A percentile compares a stretch with the other conserved stretches of the same genome.
phyloP scores from a whole-genome alignment of 2,888 invertebrate species.

The Pristionchus japonicus region DNA sequence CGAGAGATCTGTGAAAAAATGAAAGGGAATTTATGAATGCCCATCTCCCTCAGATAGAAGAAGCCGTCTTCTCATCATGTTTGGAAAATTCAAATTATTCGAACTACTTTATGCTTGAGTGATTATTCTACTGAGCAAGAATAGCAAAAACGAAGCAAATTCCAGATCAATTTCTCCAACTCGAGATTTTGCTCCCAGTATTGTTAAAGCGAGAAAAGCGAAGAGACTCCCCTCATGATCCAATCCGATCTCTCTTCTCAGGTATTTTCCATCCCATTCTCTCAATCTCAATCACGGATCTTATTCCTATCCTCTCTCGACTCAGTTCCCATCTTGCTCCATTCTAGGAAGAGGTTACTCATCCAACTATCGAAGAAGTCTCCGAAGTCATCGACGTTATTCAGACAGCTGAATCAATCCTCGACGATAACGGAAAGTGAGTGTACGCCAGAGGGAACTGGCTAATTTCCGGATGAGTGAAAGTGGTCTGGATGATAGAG shows the following conservation, averaged over 20 bases:
- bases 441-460: background rate
- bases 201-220: background rate
- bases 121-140: too few relatives aligned
- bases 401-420: background rate
- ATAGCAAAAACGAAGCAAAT: too few relatives aligned
- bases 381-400: background rate
- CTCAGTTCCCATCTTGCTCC: background rate
- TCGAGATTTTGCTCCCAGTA: background rate
- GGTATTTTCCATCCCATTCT: background rate
- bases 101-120: too few relatives aligned
- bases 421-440: constrained; percentile 41
- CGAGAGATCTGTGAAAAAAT: background rate
- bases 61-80: too few relatives aligned
- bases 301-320: background rate
- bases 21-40: too few relatives aligned
- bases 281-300: constrained; percentile 12
- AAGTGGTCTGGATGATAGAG: background rate
- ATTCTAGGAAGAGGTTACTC: background rate
- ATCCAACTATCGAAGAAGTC: background rate
- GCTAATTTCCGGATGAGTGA: constrained; percentile 40
- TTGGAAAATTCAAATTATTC: too few relatives aligned
- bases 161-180: background rate
- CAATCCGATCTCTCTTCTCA: constrained; percentile 29
- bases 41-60: too few relatives aligned
- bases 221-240: background rate